Evolutionary conservation across 2,113 vertebrate species (phyloP).

Genomic region (Agelaius phoeniceus): DNA sequence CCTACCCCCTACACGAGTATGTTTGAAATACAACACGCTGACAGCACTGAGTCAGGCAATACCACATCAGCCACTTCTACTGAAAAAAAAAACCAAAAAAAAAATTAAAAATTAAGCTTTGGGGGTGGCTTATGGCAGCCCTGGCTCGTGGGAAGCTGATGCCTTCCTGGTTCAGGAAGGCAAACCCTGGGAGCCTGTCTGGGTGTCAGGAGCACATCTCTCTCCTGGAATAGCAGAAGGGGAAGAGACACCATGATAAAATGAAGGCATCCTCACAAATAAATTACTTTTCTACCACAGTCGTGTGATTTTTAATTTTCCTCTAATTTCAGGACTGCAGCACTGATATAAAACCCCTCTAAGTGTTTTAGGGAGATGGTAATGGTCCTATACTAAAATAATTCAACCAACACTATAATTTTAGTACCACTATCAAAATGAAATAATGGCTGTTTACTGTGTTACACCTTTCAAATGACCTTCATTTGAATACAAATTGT

Average conservation of each 20-base stretch:
- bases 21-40: constrained; percentile 21
- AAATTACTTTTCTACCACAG: constrained; percentile 44
- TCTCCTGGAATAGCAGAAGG: not conserved
- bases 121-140: not conserved
- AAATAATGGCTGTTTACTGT: constrained; percentile 85
- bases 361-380: constrained; percentile 81
- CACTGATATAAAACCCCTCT: constrained; percentile 69
- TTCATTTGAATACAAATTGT: constrained; percentile 84
- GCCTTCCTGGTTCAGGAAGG: not conserved
- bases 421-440: constrained; percentile 86
- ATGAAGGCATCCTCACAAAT: constrained; percentile 14
- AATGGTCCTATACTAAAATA: constrained; percentile 84
- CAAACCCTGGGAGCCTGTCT: not conserved
- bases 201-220: not conserved
- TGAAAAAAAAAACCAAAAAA: not conserved
- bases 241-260: not conserved
- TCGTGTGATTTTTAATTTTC: constrained; percentile 77
- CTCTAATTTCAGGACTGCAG: constrained; percentile 76
- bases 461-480: constrained; percentile 86
- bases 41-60: constrained; percentile 19
- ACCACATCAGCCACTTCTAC: not conserved
- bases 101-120: not conserved
- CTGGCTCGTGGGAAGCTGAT: not conserved
- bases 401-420: constrained; percentile 87
- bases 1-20: not conserved